These are phyloP conservation scores for Elaphurus davidianus DNA, from an alignment of 2,113 vertebrate species.

Conservation along the genomic window DNA sequence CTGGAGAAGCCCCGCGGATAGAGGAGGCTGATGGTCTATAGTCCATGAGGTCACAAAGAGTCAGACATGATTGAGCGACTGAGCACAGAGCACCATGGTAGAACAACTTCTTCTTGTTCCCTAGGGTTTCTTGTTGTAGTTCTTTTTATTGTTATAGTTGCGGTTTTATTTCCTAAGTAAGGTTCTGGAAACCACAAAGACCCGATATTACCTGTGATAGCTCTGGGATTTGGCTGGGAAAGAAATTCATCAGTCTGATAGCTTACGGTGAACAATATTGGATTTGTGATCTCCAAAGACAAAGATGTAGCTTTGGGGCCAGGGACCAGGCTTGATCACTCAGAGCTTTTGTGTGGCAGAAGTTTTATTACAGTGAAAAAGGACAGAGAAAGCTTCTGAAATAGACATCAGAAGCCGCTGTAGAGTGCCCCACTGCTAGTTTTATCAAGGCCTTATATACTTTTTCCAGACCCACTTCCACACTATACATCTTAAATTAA, in stretches of 20 bases:
- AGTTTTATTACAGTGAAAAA: neutral
- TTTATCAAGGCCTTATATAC: neutral
- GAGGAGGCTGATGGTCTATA: neutral
- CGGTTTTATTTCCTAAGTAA: neutral
- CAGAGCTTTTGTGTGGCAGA: neutral
- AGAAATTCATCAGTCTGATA: neutral
- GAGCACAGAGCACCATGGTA: neutral
- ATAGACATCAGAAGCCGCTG: neutral
- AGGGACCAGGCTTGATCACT: neutral
- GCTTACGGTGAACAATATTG: neutral
- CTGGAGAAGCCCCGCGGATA: neutral
- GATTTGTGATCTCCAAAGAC: neutral
- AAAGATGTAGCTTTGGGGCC: neutral
- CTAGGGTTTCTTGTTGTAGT: neutral
- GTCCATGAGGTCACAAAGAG: neutral
- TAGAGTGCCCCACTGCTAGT: neutral
- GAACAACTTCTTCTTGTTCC: neutral
- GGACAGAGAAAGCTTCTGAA: neutral
- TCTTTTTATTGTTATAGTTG: neutral
- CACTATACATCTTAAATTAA: neutral
- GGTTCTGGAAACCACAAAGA: neutral
- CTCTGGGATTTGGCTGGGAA: neutral
- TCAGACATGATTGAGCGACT: neutral
- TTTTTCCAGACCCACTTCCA: neutral
- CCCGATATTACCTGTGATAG: neutral